A percentile compares a stretch with the other conserved stretches of the same genome.
Conservation (phyloP, 2,888 invertebrate genomes). For the Parasteatoda lunata region DNA sequence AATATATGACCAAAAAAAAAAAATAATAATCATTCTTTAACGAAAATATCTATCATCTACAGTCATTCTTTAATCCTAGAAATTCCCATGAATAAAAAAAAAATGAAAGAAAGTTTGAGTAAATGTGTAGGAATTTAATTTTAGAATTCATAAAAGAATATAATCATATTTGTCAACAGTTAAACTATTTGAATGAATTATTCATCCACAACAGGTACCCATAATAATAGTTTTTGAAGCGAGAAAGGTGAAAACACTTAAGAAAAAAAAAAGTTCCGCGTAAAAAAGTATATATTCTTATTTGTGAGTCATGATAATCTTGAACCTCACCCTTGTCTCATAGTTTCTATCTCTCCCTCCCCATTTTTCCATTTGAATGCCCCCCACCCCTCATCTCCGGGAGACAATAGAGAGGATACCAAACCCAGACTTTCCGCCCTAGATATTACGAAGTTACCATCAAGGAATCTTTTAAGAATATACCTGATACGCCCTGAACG, state of each 20-base stretch:
- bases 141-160: neutral
- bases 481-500: constrained; percentile 40
- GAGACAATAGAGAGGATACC: constrained; percentile 29
- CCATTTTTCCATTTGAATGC: neutral
- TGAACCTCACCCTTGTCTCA: constrained; percentile 12
- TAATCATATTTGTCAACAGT: neutral
- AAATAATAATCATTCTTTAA: too few species aligned
- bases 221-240: neutral
- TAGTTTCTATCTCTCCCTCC: neutral
- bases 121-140: neutral
- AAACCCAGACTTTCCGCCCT: constrained; percentile 39
- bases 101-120: neutral
- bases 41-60: neutral
- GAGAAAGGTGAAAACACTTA: neutral
- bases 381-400: neutral
- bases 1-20: too few species aligned
- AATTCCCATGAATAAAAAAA: neutral
- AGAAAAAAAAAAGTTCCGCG: neutral
- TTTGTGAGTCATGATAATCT: constrained; percentile 42
- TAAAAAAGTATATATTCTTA: constrained; percentile 9
- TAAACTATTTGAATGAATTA: neutral
- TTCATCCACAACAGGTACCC: neutral
- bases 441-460: constrained; percentile 36
- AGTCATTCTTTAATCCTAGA: neutral
- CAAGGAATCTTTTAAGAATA: constrained; percentile 39